Conservation (phyloP, 2,888 invertebrate genomes). For the Meganola albula region DNA sequence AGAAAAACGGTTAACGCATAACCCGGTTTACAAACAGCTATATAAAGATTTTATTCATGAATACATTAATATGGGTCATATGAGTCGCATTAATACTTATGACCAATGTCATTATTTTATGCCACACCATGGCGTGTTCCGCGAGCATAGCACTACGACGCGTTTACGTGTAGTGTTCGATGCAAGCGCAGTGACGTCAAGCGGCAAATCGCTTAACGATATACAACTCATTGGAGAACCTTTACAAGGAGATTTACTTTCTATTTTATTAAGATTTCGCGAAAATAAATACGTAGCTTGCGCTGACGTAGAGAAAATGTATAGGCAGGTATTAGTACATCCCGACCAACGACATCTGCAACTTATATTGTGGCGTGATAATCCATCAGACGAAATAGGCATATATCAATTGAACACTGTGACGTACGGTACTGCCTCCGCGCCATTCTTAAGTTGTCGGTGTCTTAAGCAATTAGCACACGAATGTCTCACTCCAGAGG, state of each 20-base stretch:
- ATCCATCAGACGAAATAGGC: neutral
- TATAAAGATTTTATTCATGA: neutral
- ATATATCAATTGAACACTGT: neutral
- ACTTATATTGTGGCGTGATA: slow-evolving; percentile 1
- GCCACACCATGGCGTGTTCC: neutral
- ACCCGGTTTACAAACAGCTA: neutral
- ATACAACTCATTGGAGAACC: slow-evolving; percentile 1
- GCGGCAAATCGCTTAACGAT: slow-evolving; percentile 2
- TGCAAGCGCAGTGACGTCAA: neutral
- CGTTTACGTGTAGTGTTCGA: slow-evolving; percentile 3
- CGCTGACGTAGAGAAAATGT: slow-evolving; percentile 4
- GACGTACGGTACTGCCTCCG: neutral
- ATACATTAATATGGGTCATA: neutral
- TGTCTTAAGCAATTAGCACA: neutral
- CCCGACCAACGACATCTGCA: neutral
- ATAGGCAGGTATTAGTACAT: neutral
- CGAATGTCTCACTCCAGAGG: neutral
- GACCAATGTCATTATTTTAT: neutral
- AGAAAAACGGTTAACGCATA: too few relatives aligned
- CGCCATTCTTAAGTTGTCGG: neutral
- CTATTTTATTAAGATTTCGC: slow-evolving; percentile 1
- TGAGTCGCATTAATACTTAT: neutral
- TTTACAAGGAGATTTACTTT: slow-evolving; percentile 2
- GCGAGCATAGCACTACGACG: slow-evolving; percentile 1
- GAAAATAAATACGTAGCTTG: slow-evolving; percentile 3